Conservation (phyloP, 35 echinoderm and acorn worm species). For the Ophiothrix spiculata region DNA sequence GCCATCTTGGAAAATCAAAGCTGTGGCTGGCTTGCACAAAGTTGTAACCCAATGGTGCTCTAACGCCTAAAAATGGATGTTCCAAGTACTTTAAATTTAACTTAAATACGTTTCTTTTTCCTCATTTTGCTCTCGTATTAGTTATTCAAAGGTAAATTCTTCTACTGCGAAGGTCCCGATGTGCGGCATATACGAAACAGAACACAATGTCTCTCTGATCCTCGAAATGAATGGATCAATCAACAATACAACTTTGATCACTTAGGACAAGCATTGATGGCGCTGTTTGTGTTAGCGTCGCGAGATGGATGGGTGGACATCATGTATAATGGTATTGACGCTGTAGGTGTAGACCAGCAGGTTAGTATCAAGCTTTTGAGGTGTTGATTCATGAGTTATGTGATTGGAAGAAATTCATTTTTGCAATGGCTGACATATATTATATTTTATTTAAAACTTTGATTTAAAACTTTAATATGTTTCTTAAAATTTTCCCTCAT, state of each 20-base stretch:
- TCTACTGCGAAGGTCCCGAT: constrained; percentile 69
- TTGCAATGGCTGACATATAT: no score
- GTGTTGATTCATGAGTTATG: no score
- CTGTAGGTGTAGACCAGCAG: constrained; percentile 86
- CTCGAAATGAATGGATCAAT: constrained; percentile 71
- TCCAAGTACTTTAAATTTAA: no score
- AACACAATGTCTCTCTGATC: constrained; percentile 54
- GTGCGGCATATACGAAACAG: constrained; percentile 58
- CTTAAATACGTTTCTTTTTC: no score
- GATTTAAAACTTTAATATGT: no score
- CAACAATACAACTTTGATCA: constrained; percentile 97
- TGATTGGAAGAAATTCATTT: no score
- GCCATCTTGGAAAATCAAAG: no score
- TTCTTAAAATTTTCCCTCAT: no score
- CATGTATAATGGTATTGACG: constrained; percentile 99
- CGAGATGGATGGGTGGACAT: constrained; percentile 99
- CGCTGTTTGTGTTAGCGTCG: constrained; percentile 92
- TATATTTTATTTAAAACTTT: no score
- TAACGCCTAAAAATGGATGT: no score
- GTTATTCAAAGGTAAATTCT: constrained; percentile 97
- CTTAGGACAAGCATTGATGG: constrained; percentile 78
- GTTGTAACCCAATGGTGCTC: neutral
- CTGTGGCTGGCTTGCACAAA: neutral
- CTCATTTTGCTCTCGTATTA: constrained; percentile 1
- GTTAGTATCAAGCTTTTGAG: no score